Conservation (phyloP, 92 coral and sea anemone species). For the Heteractis magnifica region DNA sequence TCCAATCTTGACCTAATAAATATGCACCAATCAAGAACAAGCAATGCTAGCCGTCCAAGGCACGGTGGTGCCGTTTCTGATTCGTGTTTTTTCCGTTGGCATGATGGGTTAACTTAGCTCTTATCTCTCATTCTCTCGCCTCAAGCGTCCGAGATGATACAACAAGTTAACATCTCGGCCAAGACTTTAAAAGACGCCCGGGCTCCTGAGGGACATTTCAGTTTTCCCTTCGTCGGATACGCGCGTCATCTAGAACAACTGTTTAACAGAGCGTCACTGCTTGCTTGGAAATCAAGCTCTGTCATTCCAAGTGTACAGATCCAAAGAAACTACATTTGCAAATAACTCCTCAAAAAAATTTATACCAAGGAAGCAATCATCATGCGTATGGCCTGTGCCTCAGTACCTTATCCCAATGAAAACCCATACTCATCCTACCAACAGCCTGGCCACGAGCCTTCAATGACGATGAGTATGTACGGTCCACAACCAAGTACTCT, state of each 20-base stretch:
- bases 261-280: background rate
- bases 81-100: slow-evolving; percentile 50
- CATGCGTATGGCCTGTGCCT: slow-evolving; percentile 57
- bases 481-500: slow-evolving; percentile 56
- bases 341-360: background rate
- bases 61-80: slow-evolving; percentile 40
- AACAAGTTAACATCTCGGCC: slow-evolving; percentile 31
- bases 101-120: slow-evolving; percentile 30
- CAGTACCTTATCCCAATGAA: slow-evolving; percentile 55
- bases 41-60: slow-evolving; percentile 22
- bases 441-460: slow-evolving; percentile 52
- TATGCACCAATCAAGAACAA: slow-evolving; percentile 52
- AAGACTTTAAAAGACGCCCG: slow-evolving; percentile 42
- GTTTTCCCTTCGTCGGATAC: background rate
- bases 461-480: slow-evolving; percentile 60
- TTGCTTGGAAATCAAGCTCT: slow-evolving; percentile 1
- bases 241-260: background rate
- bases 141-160: slow-evolving; percentile 40
- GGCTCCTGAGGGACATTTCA: slow-evolving; percentile 23
- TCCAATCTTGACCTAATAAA: slow-evolving; percentile 38
- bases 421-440: slow-evolving; percentile 68
- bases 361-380: background rate
- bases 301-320: background rate
- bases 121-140: slow-evolving; percentile 42
- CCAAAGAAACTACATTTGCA: background rate